Evolutionary conservation across 2,113 vertebrate species (phyloP).

Genomic region (Polypterus bichir): DNA sequence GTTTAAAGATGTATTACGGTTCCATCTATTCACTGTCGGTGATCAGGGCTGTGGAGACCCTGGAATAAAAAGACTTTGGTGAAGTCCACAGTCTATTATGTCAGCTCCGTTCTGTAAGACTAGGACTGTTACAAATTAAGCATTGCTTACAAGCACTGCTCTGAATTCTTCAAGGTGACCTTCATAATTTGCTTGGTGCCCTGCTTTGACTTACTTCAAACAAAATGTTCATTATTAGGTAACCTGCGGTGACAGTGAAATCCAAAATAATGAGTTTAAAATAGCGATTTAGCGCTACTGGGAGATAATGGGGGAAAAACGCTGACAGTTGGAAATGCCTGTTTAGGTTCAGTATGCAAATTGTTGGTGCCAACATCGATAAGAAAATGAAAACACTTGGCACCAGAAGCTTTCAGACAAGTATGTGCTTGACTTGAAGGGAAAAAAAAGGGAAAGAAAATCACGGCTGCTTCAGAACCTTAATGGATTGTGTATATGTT

Average conservation of each 20-base stretch:
- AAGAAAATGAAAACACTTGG: constrained; percentile 24
- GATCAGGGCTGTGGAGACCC: no score
- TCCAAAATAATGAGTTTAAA: constrained; percentile 33
- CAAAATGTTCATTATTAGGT: constrained; percentile 14
- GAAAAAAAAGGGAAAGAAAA: not conserved
- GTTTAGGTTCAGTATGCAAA: constrained; percentile 26
- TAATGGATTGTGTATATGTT: not conserved
- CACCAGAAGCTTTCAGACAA: not conserved
- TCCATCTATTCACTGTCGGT: no score
- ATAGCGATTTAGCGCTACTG: constrained; percentile 27
- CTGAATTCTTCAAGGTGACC: no score
- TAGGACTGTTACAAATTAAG: no score
- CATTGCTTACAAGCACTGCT: no score
- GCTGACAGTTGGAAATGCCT: constrained; percentile 21
- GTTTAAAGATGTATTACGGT: no score
- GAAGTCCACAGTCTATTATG: no score
- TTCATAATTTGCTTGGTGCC: no score
- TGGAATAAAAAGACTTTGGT: no score
- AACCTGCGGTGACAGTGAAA: constrained; percentile 29
- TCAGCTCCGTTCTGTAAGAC: no score
- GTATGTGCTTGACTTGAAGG: no score
- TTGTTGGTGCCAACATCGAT: constrained; percentile 27
- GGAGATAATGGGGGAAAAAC: not conserved
- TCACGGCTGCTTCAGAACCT: not conserved
- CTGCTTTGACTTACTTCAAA: constrained; percentile 14